Conservation (phyloP, 2,113 vertebrate species). For the Cololabis saira region DNA sequence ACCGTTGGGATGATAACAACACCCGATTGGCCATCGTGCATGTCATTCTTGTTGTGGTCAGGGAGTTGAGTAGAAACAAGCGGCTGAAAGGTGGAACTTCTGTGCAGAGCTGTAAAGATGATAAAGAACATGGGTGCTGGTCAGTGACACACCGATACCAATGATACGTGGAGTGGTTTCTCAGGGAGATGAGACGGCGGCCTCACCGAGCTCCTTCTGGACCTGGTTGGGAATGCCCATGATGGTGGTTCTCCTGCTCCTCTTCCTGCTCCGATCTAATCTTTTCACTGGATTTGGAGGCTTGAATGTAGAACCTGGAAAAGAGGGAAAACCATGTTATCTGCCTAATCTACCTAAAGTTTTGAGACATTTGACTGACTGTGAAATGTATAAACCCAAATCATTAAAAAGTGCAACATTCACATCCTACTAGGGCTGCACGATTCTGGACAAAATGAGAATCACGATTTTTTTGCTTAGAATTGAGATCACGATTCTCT, state of each 20-base stretch:
- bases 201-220: constrained; percentile 93
- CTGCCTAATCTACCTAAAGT: not conserved
- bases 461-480: too few species aligned
- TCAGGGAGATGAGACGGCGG: not conserved
- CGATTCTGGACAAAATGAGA: too few species aligned
- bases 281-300: constrained; percentile 88
- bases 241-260: constrained; percentile 90
- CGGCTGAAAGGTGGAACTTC: constrained; percentile 65
- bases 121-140: not conserved
- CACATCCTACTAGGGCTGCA: too few species aligned
- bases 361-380: too few species aligned
- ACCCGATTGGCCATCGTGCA: constrained; percentile 53
- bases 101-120: constrained; percentile 70
- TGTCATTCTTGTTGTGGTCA: constrained; percentile 50
- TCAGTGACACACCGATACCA: constrained; percentile 9
- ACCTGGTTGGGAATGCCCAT: constrained; percentile 95
- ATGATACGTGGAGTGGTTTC: not conserved
- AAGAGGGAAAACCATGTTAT: not conserved
- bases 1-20: constrained; percentile 86
- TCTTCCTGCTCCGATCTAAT: constrained; percentile 80
- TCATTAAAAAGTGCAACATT: too few species aligned
- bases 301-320: constrained; percentile 93
- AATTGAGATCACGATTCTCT: too few species aligned
- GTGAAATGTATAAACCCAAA: too few species aligned
- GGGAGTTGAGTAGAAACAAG: constrained; percentile 47